These are phyloP conservation scores for Thamnophis elegans DNA, from an alignment of 2,797 vertebrate genomes.

Conservation along the genomic window DNA sequence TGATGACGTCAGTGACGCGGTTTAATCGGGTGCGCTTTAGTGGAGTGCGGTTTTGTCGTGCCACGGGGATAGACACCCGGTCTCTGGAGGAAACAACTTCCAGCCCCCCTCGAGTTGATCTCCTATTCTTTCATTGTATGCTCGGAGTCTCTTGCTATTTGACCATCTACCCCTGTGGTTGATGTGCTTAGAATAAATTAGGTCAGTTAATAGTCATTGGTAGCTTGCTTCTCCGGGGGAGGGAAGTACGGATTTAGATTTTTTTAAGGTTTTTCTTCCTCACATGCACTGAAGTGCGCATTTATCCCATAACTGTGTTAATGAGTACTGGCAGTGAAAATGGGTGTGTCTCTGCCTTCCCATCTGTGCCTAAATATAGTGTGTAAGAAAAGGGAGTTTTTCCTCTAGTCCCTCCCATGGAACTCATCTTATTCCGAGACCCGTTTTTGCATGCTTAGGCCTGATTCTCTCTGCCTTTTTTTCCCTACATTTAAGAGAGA, in stretches of 20 bases:
- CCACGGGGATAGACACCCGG: not conserved
- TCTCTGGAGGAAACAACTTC: not conserved
- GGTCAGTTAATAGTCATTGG: not conserved
- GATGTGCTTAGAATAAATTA: not conserved
- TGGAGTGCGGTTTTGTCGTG: too few species aligned
- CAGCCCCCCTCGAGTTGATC: not conserved
- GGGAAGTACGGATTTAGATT: not conserved
- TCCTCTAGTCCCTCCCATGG: not conserved
- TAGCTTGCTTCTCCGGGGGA: not conserved
- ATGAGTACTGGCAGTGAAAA: not conserved
- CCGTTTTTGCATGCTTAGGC: not conserved
- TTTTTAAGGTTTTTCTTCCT: not conserved
- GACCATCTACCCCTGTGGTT: not conserved
- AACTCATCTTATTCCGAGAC: not conserved
- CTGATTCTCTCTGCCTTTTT: slow-evolving; percentile 12
- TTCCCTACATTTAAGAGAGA: not conserved
- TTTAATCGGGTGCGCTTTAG: too few species aligned
- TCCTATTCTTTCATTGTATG: not conserved
- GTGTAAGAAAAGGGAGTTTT: not conserved
- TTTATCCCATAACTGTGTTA: not conserved
- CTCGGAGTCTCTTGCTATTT: not conserved
- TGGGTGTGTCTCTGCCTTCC: not conserved
- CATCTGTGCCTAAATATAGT: not conserved
- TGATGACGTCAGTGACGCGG: too few species aligned
- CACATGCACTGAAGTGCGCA: not conserved